Evolutionary conservation across 2,113 vertebrate species (phyloP).

Genomic region (Hypanus sabinus): DNA sequence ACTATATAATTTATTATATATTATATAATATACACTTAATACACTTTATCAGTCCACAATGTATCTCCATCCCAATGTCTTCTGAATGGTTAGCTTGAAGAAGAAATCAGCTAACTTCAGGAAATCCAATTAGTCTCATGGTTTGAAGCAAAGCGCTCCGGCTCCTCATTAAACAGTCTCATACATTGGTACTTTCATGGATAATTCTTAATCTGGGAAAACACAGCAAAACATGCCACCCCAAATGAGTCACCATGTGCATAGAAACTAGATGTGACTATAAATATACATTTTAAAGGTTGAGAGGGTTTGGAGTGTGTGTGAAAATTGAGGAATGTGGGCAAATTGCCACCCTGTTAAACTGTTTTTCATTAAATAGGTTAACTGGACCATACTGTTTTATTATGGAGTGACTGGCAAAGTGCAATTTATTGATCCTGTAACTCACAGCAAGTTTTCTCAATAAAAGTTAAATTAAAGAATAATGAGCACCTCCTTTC

Average conservation of each 20-base stretch:
- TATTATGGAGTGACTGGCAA: not conserved
- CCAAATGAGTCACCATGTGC: not conserved
- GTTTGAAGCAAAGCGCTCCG: not conserved
- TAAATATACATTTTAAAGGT: conserved; percentile 9
- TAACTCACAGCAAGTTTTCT: not conserved
- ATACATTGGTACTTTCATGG: not conserved
- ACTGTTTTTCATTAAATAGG: not conserved
- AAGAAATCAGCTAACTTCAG: not conserved
- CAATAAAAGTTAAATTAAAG: not conserved
- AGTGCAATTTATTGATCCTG: not conserved
- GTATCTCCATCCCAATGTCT: not conserved
- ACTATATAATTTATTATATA: no score
- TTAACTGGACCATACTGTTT: not conserved
- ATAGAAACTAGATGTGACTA: not conserved
- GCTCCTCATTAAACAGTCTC: not conserved
- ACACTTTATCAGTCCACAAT: not conserved
- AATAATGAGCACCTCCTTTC: not conserved
- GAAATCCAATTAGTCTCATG: not conserved
- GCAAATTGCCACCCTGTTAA: not conserved
- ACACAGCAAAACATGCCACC: not conserved
- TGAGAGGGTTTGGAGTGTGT: not conserved
- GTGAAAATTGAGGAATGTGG: not conserved
- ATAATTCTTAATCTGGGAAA: not conserved
- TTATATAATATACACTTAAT: no score
- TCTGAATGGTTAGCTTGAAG: not conserved